Conservation (phyloP, 2,113 vertebrate species). For the Heterotis niloticus region DNA sequence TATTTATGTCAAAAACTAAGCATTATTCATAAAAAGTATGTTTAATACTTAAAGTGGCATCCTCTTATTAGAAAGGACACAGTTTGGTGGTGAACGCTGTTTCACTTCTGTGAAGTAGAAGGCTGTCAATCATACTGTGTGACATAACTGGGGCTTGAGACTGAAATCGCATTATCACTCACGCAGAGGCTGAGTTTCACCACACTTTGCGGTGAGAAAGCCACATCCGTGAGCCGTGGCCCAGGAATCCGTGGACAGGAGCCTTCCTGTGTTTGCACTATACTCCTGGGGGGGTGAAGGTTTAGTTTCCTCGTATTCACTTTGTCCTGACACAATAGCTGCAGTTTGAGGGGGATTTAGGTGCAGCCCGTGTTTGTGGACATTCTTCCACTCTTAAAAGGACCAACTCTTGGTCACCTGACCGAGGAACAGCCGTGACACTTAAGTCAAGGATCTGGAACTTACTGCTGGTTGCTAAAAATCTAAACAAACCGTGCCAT, state of each 20-base stretch:
- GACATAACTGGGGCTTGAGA: not conserved
- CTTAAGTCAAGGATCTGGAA: too few relatives aligned
- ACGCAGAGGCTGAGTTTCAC: not conserved
- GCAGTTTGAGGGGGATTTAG: not conserved
- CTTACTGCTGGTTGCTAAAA: too few relatives aligned
- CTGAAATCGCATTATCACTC: not conserved
- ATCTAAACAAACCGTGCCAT: too few relatives aligned
- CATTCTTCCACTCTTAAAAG: not conserved
- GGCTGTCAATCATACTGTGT: not conserved
- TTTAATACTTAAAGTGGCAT: too few relatives aligned
- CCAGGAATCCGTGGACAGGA: not conserved
- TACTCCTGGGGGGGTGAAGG: not conserved
- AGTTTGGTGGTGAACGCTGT: too few relatives aligned
- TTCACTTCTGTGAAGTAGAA: not conserved
- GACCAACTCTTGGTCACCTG: too few relatives aligned
- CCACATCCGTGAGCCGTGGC: not conserved
- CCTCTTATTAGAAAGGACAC: too few relatives aligned
- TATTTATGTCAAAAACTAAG: too few relatives aligned
- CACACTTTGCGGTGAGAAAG: not conserved
- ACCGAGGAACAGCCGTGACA: too few relatives aligned
- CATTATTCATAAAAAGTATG: too few relatives aligned
- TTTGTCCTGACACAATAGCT: not conserved
- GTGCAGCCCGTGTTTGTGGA: not conserved
- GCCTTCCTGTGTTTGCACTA: not conserved
- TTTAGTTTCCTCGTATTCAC: not conserved